These are phyloP conservation scores for Gastrophryne carolinensis DNA, from an alignment of 2,797 vertebrate species.

Conservation along the genomic window DNA sequence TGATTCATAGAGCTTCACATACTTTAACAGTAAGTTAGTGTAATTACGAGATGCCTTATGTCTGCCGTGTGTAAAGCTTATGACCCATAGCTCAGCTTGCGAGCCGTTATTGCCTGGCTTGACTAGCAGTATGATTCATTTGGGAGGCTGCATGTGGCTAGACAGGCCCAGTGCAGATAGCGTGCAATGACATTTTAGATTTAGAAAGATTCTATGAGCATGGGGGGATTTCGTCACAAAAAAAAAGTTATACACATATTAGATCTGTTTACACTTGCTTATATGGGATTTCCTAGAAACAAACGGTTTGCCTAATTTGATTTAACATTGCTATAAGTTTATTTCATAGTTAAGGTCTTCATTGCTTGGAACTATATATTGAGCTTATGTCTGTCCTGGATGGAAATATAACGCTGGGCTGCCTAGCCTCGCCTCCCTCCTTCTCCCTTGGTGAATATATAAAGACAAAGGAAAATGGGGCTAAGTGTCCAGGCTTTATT, in stretches of 20 bases:
- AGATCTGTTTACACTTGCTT: background rate
- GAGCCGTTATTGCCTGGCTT: constrained; percentile 19
- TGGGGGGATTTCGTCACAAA: constrained; percentile 23
- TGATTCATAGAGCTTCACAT: background rate
- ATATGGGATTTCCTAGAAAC: background rate
- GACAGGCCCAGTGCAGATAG: constrained; percentile 7
- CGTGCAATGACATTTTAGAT: constrained; percentile 33
- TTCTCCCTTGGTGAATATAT: too few species aligned
- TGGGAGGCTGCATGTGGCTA: constrained; percentile 7
- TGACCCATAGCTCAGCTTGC: constrained; percentile 10
- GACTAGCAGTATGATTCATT: constrained; percentile 17
- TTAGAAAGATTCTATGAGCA: constrained; percentile 30
- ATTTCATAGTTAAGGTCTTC: too few species aligned
- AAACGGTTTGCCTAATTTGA: too few species aligned
- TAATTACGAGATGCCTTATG: constrained; percentile 26
- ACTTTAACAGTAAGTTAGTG: constrained; percentile 14
- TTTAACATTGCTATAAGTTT: too few species aligned
- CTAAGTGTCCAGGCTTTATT: too few species aligned
- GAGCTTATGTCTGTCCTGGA: too few species aligned
- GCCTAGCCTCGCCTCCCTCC: too few species aligned
- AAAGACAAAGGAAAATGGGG: too few species aligned
- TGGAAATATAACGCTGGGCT: too few species aligned
- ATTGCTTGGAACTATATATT: too few species aligned
- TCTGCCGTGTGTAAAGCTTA: constrained; percentile 16
- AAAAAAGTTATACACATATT: constrained; percentile 1